Evolutionary conservation across 2,888 invertebrate genomes (phyloP).

Genomic region (Scrobipalpa atriplicella): DNA sequence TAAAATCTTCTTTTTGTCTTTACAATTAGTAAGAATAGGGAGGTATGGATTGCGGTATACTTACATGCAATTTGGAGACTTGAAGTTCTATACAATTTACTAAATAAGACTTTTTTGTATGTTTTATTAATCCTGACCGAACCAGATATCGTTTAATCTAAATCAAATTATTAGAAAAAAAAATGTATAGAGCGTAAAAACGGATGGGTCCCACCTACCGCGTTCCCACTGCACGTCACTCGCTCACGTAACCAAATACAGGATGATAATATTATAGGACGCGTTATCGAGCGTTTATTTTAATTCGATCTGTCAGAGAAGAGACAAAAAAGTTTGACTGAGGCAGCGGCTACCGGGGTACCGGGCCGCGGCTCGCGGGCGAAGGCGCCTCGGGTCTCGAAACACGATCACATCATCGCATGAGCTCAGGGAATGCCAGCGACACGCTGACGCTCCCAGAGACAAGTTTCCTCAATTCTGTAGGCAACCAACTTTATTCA

Average conservation of each 20-base stretch:
- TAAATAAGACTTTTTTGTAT: too few species aligned
- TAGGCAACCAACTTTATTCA: background rate
- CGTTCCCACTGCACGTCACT: slow-evolving; percentile 75
- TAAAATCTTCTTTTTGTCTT: too few species aligned
- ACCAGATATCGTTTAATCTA: slow-evolving; percentile 30
- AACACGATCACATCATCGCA: slow-evolving; percentile 55
- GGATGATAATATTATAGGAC: slow-evolving; percentile 76
- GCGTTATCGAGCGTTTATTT: slow-evolving; percentile 81
- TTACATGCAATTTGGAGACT: too few species aligned
- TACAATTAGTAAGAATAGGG: too few species aligned
- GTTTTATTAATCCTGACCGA: background rate
- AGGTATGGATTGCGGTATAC: too few species aligned
- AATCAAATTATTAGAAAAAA: slow-evolving; percentile 50
- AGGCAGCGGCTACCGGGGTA: slow-evolving; percentile 69
- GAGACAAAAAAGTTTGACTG: slow-evolving; percentile 69
- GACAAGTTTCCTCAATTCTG: background rate
- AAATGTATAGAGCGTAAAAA: slow-evolving; percentile 49
- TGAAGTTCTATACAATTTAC: too few species aligned
- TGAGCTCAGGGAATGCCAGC: slow-evolving; percentile 48
- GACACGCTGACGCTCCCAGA: slow-evolving; percentile 32
- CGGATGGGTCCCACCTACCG: slow-evolving; percentile 69
- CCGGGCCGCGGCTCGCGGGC: slow-evolving; percentile 35
- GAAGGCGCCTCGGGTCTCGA: slow-evolving; percentile 54
- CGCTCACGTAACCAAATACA: slow-evolving; percentile 79
- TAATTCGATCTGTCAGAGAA: slow-evolving; percentile 81